A percentile compares a stretch with the other conserved stretches of the same genome.
Evolutionary conservation across 92 coral and sea anemone species (phyloP).

Genomic region (Heliopora coerulea): DNA sequence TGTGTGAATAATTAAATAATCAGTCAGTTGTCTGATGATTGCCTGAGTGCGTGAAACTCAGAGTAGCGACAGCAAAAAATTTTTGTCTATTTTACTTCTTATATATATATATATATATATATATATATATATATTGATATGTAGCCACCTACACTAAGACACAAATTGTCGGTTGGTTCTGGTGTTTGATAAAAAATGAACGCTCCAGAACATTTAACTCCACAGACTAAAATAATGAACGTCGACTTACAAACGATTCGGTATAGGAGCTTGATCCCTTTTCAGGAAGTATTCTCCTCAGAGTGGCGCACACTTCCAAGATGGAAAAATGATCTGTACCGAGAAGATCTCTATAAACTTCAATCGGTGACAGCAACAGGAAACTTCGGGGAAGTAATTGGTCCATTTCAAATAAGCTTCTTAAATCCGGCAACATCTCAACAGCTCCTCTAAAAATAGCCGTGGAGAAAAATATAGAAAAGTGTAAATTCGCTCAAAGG

Average conservation of each 20-base stretch:
- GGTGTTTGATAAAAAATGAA: too few relatives aligned
- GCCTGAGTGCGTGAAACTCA: too few relatives aligned
- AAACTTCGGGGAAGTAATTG: slow-evolving; percentile 72
- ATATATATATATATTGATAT: too few relatives aligned
- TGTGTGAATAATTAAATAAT: too few relatives aligned
- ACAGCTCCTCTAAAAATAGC: slow-evolving; percentile 18
- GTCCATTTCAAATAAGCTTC: slow-evolving; percentile 66
- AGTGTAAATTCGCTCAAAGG: too few relatives aligned
- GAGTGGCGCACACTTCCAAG: slow-evolving; percentile 59
- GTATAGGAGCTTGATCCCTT: slow-evolving; percentile 13
- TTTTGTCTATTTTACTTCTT: too few relatives aligned
- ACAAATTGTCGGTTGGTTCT: too few relatives aligned
- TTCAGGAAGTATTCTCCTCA: slow-evolving; percentile 45
- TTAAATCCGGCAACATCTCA: slow-evolving; percentile 30
- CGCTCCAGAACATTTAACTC: background rate
- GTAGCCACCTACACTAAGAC: too few relatives aligned
- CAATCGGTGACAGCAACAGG: slow-evolving; percentile 53
- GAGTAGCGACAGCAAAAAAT: too few relatives aligned
- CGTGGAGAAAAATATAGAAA: background rate
- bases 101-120: too few relatives aligned
- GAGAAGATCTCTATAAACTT: slow-evolving; percentile 42
- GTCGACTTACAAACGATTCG: background rate
- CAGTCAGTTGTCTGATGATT: too few relatives aligned
- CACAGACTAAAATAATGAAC: background rate
- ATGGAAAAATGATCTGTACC: slow-evolving; percentile 40